A percentile compares a stretch with the other conserved stretches of the same genome.
phyloP scores from a whole-genome alignment of 2,888 invertebrate genomes.

The Esperia sulphurella region DNA sequence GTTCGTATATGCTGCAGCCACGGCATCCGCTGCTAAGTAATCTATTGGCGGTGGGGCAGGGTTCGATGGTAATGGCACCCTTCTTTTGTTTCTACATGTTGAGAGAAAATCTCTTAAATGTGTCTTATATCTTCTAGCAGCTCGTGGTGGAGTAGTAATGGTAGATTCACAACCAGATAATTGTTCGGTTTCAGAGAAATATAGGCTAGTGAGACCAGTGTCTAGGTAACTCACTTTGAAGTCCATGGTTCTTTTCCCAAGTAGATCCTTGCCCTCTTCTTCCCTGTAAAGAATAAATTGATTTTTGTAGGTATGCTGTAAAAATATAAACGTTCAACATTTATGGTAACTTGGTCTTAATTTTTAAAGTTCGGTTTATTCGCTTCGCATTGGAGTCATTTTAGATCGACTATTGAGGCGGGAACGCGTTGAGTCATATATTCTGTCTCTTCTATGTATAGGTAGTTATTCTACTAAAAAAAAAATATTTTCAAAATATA shows the following conservation, averaged over 20 bases:
- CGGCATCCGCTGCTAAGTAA: slow-evolving; percentile 83
- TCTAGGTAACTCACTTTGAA: slow-evolving; percentile 99
- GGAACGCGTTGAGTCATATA: too few species aligned
- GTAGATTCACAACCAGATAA: slow-evolving; percentile 81
- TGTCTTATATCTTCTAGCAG: slow-evolving; percentile 94
- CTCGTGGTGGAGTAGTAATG: slow-evolving; percentile 86
- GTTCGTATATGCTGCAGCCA: slow-evolving; percentile 89
- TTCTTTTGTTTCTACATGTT: slow-evolving; percentile 92
- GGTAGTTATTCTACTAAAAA: too few species aligned
- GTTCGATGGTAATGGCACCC: slow-evolving; percentile 72
- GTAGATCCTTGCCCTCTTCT: slow-evolving; percentile 97
- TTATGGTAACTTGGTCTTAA: too few species aligned
- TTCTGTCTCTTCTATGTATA: too few species aligned
- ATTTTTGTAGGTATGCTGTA: too few species aligned
- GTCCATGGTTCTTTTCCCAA: slow-evolving; percentile 99
- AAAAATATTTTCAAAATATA: too few species aligned
- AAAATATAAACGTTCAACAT: too few species aligned
- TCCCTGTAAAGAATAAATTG: slow-evolving; percentile 83
- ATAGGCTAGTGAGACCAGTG: slow-evolving; percentile 93
- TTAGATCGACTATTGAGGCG: too few species aligned
- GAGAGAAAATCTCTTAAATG: slow-evolving; percentile 95
- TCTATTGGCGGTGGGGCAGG: slow-evolving; percentile 84
- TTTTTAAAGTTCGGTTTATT: too few species aligned
- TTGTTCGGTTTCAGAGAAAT: slow-evolving; percentile 93
- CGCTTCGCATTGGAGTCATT: too few species aligned